Base-by-base conservation (phyloP, 2,888 invertebrate species). In the Agriopis leucophaearia region DNA sequence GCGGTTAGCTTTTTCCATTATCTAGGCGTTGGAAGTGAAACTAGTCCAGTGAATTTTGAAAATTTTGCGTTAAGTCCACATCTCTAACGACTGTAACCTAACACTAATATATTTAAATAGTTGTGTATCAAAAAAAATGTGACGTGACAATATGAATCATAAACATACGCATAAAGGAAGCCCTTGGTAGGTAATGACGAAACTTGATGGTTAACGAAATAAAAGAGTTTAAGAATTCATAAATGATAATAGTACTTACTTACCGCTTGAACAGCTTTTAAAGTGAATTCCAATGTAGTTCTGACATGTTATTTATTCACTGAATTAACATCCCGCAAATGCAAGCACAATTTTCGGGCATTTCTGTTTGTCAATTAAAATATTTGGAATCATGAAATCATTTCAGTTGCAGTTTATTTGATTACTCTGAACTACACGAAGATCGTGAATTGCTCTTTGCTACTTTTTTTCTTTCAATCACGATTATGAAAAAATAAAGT, bases 351-450 rank as follows among this genome's bases (percentile, higher is more conserved):
- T 91, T 91, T 91, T 88, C 88, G 80, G 78, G 81, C 85, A 88
- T 91, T 88, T 90, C 91, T 92, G 92, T 92, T 92, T 92, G 92
- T 90, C 92, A 91, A 91, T 93, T 91, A 91, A 92, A 92, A 92
- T 91, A 92, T 90, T 92, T 91, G 86, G 88, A 90, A 91, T 88
- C 89, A 88, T 78, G 88, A 90, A 91, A 91, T 92, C 83, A 92
- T 92, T 92, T 88, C 88, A 82, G 87, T 85, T 79, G 86, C 85
- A 80, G 86, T 87, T 90, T 88, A 90, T 89, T 91, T 87, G 83
- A 87, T 89, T 89, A 86, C 76, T 81, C 84, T 76, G 81, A 79
- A 85, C 83, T 79, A 83, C 75, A 82, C 81, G 83, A 85, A 84
- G 86, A 78, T 79, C 80, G 78, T 77, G 80, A 78, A 81, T 77